phyloP scores from a whole-genome alignment of 2,113 vertebrate species.

The Mohoua ochrocephala region DNA sequence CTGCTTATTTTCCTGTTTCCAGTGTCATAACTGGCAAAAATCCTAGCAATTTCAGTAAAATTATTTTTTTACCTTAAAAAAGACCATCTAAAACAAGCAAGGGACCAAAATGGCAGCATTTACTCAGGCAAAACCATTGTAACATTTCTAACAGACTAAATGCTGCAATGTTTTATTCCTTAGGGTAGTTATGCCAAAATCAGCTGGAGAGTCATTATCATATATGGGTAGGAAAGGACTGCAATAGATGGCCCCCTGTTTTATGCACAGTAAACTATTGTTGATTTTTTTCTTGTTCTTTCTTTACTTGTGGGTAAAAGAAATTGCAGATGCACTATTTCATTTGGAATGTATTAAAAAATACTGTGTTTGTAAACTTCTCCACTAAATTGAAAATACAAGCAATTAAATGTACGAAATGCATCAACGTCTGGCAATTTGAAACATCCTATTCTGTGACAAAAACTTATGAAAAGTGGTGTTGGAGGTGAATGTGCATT shows the following conservation, averaged over 20 bases:
- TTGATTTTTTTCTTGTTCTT: background rate
- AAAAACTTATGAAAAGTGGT: background rate
- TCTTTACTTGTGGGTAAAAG: background rate
- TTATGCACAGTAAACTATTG: background rate
- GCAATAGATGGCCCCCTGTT: background rate
- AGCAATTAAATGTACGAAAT: background rate
- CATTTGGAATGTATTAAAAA: background rate
- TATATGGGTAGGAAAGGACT: background rate
- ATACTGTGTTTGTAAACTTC: background rate
- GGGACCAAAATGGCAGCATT: background rate
- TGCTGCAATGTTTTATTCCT: background rate
- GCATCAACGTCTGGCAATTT: background rate
- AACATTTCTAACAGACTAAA: background rate
- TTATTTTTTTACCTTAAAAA: background rate
- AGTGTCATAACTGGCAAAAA: background rate
- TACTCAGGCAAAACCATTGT: background rate
- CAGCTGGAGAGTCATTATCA: background rate
- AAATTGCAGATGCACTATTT: background rate
- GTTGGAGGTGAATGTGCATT: background rate
- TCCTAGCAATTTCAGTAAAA: background rate
- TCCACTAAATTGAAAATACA: background rate
- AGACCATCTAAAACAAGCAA: background rate
- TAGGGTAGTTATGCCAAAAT: background rate
- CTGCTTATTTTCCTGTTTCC: background rate
- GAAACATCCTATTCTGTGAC: background rate